Evolutionary conservation across 2,888 invertebrate genomes (phyloP).

Genomic region (Calliopum simillimum): DNA sequence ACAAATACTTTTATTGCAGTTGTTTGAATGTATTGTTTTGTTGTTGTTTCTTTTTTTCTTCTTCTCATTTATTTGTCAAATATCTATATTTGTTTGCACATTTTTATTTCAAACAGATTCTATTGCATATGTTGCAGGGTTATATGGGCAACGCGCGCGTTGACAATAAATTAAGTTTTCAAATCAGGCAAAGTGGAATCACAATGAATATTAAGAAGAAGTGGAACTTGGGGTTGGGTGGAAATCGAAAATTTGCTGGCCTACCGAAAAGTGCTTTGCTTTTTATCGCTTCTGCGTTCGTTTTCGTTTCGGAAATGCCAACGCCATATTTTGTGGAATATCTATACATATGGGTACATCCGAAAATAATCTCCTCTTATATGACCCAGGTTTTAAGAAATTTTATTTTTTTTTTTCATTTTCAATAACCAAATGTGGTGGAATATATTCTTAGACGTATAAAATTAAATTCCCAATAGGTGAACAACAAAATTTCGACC

Average conservation of each 20-base stretch:
- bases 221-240: background rate
- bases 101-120: slow-evolving; percentile 25
- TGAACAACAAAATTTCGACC: too few species aligned
- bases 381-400: too few species aligned
- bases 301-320: background rate
- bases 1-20: too few species aligned
- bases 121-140: slow-evolving; percentile 19
- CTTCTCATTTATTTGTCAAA: background rate
- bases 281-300: background rate
- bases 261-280: slow-evolving; percentile 9
- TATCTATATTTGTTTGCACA: slow-evolving; percentile 17
- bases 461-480: too few species aligned
- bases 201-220: slow-evolving; percentile 49
- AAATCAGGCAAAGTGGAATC: slow-evolving; percentile 52
- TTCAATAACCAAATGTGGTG: too few species aligned
- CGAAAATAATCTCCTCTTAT: too few species aligned
- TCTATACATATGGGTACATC: background rate
- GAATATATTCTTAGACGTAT: too few species aligned
- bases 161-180: slow-evolving; percentile 63
- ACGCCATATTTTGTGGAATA: background rate
- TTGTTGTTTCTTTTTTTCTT: slow-evolving; percentile 39
- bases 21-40: background rate
- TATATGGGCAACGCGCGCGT: slow-evolving; percentile 38
- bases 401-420: too few species aligned
- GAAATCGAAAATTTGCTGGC: background rate